These are phyloP conservation scores for Oxystoma pomonae DNA, from an alignment of 2,888 invertebrate species.

Conservation along the genomic window DNA sequence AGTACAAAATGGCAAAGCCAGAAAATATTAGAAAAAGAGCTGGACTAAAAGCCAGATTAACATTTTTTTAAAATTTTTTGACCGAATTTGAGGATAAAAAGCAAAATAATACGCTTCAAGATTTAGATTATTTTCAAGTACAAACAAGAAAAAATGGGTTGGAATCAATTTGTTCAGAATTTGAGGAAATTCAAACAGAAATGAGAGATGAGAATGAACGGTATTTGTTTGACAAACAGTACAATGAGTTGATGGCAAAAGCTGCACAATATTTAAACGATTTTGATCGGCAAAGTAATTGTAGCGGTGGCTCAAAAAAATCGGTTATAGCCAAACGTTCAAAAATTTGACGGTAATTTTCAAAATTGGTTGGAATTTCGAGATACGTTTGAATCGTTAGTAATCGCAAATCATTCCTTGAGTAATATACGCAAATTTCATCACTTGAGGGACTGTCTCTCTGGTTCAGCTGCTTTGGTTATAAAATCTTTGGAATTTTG, in stretches of 20 bases:
- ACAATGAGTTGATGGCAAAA: not conserved
- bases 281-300: not conserved
- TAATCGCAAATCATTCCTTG: conserved; percentile 18
- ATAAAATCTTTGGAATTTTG: conserved; percentile 21
- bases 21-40: conserved; percentile 4
- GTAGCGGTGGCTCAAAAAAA: too few species aligned
- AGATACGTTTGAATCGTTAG: conserved; percentile 21
- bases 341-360: conserved; percentile 15
- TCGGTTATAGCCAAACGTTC: too few species aligned
- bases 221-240: not conserved
- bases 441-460: conserved; percentile 14
- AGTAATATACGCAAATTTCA: conserved; percentile 19
- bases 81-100: not conserved
- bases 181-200: conserved; percentile 2
- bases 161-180: not conserved
- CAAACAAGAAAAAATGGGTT: not conserved
- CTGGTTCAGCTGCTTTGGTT: conserved; percentile 16
- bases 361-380: conserved; percentile 18
- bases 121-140: conserved; percentile 9
- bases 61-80: conserved; percentile 7
- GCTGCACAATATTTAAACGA: not conserved
- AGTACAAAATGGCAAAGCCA: not conserved
- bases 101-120: not conserved
- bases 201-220: not conserved
- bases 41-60: conserved; percentile 9